Base-by-base conservation (phyloP, 2,888 invertebrate species). In the Orgyia antiqua region DNA sequence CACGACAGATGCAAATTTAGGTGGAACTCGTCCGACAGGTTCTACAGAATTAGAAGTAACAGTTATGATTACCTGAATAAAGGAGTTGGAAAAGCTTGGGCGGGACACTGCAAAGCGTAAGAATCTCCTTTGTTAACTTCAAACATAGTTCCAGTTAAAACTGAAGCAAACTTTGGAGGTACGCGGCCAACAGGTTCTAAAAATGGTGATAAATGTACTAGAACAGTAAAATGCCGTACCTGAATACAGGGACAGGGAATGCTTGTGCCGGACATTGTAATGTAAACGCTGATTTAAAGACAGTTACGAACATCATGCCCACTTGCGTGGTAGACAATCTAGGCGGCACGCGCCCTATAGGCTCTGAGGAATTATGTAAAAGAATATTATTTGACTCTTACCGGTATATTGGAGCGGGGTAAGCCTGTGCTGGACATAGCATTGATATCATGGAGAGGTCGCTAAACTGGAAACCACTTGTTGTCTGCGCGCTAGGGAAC, bases 211-310 rank as follows among this genome's bases (percentile, higher is more conserved):
- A 50, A 50, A 48, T 54, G 49, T 43, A 45, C 54, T 49, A 52
- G 52, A 58, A 51, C 50, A 55, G 47, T 43, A 34, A 45, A 51
- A 34, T 51, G 51, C 40, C 51, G 73, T 79, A 86, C 83, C 84
- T 84, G 83, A 83, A 83, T 44, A 72, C 51, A 48, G 84, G 83
- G 66, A 80, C 82, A 61, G 82, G 80, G 66, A 72, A 82, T 51
- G 91, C 92, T 83, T 94, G 93, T 34, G 91, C 92, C 27, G 92
- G 92, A 66, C 93, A 94, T 52, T 90, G 86, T 43, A 94, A 87
- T 30, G 91, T 88, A 48, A 90, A 79, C 49, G 74, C 53, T 13
- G 64, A 58, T 42, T 70, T 80, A 48, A 68, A 53, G 31, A 63
- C 75, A 40, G 90, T 88, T 56, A 88, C 88, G 70, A 89, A 92